phyloP scores from a whole-genome alignment of 2,797 vertebrate genomes.

The Typhlichthys eigenmanni region DNA sequence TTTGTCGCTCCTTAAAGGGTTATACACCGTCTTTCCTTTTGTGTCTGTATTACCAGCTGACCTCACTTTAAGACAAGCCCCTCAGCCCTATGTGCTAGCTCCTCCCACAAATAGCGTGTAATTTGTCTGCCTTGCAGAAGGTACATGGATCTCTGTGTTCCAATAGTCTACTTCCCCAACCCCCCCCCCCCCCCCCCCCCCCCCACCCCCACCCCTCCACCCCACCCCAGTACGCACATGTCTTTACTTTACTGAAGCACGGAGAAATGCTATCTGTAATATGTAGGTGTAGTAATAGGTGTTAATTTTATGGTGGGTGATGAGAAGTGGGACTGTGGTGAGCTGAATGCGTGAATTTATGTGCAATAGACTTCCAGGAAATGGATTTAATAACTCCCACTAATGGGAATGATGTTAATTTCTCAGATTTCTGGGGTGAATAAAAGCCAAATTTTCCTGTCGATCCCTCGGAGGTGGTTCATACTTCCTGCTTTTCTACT shows the following conservation, averaged over 20 bases:
- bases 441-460: constrained; percentile 72
- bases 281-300: constrained; percentile 7
- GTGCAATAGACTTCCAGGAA: constrained; percentile 62
- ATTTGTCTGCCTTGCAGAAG: constrained; percentile 33
- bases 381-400: constrained; percentile 48
- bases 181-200: not conserved
- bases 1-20: constrained; percentile 44
- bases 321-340: constrained; percentile 20
- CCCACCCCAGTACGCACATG: constrained; percentile 53
- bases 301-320: constrained; percentile 56
- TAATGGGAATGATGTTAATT: constrained; percentile 72
- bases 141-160: constrained; percentile 57
- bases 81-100: constrained; percentile 36
- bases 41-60: constrained; percentile 48
- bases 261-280: constrained; percentile 60
- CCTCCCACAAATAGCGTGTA: constrained; percentile 28
- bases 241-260: constrained; percentile 64
- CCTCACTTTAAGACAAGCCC: constrained; percentile 34
- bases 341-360: constrained; percentile 34
- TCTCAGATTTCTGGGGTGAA: constrained; percentile 77
- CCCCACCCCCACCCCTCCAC: too few species aligned
- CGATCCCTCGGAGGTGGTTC: constrained; percentile 57
- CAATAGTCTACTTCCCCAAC: constrained; percentile 48
- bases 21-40: constrained; percentile 39
- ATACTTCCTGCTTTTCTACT: constrained; percentile 67